Conservation (phyloP, 64 coral and sea anemone genomes). For the Astreopora myriophthalma region DNA sequence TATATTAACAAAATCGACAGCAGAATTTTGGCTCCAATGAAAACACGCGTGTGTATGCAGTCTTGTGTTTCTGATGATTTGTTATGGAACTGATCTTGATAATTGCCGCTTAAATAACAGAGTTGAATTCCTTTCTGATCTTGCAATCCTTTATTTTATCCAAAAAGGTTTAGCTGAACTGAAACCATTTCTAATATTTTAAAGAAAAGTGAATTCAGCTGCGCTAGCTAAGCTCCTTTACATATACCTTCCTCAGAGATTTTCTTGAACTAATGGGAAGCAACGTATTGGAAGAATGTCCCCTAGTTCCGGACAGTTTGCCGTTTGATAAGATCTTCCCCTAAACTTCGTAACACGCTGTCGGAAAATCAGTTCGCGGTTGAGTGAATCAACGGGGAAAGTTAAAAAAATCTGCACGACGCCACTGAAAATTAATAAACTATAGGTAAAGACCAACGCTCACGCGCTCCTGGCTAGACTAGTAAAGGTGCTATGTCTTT, state of each 20-base stretch:
- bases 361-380: background rate
- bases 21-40: slow-evolving; percentile 20
- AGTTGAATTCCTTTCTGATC: background rate
- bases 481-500: background rate
- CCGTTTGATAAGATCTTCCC: background rate
- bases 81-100: background rate
- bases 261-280: background rate
- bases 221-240: background rate
- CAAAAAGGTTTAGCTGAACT: background rate
- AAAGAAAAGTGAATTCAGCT: background rate
- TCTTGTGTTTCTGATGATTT: background rate
- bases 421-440: background rate
- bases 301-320: too few species aligned
- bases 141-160: background rate
- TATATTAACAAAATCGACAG: background rate
- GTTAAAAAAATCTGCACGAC: background rate
- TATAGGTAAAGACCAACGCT: too few species aligned
- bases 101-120: background rate
- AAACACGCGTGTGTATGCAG: background rate
- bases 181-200: background rate
- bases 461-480: background rate
- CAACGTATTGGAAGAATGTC: background rate
- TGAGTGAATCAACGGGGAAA: background rate
- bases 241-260: background rate
- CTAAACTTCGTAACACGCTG: background rate